phyloP scores from a whole-genome alignment of 1,140 invertebrate species.

The Copidosoma floridanum region DNA sequence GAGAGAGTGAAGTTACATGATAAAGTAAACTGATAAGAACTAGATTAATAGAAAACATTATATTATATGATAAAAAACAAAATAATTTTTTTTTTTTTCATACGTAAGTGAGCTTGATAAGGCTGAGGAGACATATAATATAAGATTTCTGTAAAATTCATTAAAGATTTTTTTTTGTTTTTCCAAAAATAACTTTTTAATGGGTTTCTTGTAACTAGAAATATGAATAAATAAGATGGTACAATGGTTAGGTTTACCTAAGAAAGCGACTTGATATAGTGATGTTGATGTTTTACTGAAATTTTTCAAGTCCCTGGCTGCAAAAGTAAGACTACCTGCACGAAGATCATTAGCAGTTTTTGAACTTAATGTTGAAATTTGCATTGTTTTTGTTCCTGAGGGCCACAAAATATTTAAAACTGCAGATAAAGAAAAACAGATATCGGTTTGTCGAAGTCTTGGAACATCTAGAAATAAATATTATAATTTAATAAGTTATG shows the following conservation, averaged over 20 bases:
- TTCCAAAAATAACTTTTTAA: no score
- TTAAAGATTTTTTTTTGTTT: conserved; percentile 1
- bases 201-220: no score
- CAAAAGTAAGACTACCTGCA: conserved; percentile 75
- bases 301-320: conserved; percentile 71
- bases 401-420: conserved; percentile 87
- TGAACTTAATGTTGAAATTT: conserved; percentile 63
- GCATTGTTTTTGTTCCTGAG: conserved; percentile 62
- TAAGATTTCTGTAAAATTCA: no score
- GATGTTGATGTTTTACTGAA: conserved; percentile 72
- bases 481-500: no score
- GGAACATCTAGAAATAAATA: conserved; percentile 72
- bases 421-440: conserved; percentile 86
- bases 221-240: no score
- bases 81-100: no score
- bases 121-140: no score
- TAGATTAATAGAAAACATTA: no score
- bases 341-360: conserved; percentile 72
- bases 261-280: conserved; percentile 83
- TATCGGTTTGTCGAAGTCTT: conserved; percentile 82
- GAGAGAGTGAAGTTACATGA: no score
- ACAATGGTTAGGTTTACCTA: conserved; percentile 68
- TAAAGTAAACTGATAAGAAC: no score
- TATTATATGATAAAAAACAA: no score
- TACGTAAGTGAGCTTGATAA: no score